Percentiles rank a stretch among this genome's conserved stretches.
phyloP scores from a whole-genome alignment of 1,140 invertebrate genomes.

The Drosophila azteca region DNA sequence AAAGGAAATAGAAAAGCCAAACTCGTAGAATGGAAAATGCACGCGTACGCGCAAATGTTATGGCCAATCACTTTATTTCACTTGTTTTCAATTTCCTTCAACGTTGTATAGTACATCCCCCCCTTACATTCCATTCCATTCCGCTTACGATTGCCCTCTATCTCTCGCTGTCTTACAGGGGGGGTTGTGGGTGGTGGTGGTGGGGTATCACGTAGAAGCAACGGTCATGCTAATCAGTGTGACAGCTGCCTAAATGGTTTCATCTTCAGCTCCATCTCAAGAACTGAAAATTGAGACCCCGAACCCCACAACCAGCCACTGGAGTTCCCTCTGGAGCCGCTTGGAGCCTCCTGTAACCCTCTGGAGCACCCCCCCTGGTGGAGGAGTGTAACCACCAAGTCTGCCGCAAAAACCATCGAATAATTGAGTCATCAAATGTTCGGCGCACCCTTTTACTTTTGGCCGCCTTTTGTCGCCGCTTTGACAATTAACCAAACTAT shows the following conservation, averaged over 20 bases:
- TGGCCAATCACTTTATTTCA: slow-evolving; percentile 82
- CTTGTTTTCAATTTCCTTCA: slow-evolving; percentile 75
- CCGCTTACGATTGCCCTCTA: not conserved
- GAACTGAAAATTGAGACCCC: not conserved
- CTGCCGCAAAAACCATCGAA: slow-evolving; percentile 70
- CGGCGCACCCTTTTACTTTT: slow-evolving; percentile 54
- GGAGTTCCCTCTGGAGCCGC: too few species aligned
- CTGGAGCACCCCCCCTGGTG: too few species aligned
- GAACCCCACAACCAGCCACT: not conserved
- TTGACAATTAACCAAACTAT: slow-evolving; percentile 81
- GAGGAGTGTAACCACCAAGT: slow-evolving; percentile 30
- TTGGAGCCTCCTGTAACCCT: too few species aligned
- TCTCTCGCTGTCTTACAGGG: not conserved
- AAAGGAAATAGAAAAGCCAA: slow-evolving; percentile 32
- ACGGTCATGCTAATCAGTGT: slow-evolving; percentile 53
- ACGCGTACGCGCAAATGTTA: slow-evolving; percentile 76
- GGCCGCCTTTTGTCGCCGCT: slow-evolving; percentile 45
- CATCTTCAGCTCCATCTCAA: slow-evolving; percentile 5
- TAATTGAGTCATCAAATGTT: slow-evolving; percentile 81
- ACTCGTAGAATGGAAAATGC: slow-evolving; percentile 61
- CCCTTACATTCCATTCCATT: not conserved
- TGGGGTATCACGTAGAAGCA: slow-evolving; percentile 39
- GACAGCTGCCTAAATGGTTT: slow-evolving; percentile 31
- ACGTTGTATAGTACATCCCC: slow-evolving; percentile 22
- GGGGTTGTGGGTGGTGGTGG: not conserved